phyloP scores from a whole-genome alignment of 2,113 vertebrate genomes.

The Neolamprologus toae region DNA sequence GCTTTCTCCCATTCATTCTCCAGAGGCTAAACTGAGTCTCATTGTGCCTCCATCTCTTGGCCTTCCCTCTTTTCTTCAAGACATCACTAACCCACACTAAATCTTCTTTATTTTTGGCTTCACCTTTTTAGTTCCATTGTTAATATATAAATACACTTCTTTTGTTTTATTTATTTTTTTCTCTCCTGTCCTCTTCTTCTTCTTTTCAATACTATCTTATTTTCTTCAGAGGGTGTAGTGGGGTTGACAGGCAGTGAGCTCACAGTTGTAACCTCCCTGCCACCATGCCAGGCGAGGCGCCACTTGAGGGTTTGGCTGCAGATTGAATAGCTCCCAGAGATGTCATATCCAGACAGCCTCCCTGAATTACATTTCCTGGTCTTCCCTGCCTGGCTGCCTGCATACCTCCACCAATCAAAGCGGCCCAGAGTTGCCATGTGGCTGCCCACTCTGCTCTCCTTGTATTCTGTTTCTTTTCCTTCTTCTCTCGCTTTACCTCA shows the following conservation, averaged over 20 bases:
- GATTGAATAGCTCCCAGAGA: constrained; percentile 68
- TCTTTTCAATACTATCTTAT: not conserved
- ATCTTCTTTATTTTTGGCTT: constrained; percentile 15
- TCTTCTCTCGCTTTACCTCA: not conserved
- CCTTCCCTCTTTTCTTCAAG: not conserved
- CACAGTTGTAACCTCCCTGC: constrained; percentile 64
- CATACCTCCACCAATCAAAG: constrained; percentile 50
- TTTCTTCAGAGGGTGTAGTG: constrained; percentile 21
- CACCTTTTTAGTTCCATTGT: not conserved
- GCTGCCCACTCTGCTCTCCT: not conserved
- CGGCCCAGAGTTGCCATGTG: constrained; percentile 9
- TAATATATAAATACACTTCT: not conserved
- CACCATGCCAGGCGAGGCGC: constrained; percentile 59
- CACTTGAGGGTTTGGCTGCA: constrained; percentile 64
- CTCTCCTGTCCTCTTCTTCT: not conserved
- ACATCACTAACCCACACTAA: constrained; percentile 2
- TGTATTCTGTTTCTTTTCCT: not conserved
- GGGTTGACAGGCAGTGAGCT: constrained; percentile 66
- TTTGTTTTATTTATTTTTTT: not conserved
- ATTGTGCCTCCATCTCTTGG: constrained; percentile 29
- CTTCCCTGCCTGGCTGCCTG: constrained; percentile 58
- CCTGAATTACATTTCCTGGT: constrained; percentile 67
- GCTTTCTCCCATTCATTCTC: constrained; percentile 19
- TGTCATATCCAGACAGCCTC: constrained; percentile 67
- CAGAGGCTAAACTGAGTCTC: not conserved